Percentiles rank a stretch among this genome's conserved stretches.
Conservation (phyloP, 2,797 vertebrate genomes). For the Bucorvus abyssinicus region DNA sequence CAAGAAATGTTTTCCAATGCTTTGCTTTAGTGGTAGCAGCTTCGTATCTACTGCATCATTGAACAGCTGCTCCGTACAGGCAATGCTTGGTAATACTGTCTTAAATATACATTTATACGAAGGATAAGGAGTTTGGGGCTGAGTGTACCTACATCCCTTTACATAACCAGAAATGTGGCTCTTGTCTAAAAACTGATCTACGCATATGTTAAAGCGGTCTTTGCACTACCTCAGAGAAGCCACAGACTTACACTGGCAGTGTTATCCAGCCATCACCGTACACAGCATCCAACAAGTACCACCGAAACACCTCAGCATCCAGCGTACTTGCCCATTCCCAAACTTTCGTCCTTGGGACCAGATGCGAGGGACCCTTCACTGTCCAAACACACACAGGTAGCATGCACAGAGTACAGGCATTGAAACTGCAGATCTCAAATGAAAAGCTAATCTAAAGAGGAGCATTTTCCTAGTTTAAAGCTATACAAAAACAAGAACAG, state of each 20-base stretch:
- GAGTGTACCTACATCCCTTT: not conserved
- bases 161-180: not conserved
- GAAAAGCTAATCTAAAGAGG: not conserved
- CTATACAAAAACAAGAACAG: not conserved
- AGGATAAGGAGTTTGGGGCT: not conserved
- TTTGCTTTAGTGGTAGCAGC: not conserved
- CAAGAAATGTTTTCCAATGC: not conserved
- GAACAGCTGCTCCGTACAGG: not conserved
- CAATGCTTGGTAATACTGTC: not conserved
- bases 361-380: fast-evolving
- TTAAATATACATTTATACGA: not conserved
- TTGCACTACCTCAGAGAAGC: not conserved
- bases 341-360: not conserved
- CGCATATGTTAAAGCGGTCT: fast-evolving
- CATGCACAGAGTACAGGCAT: fast-evolving
- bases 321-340: fast-evolving
- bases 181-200: not conserved
- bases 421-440: not conserved
- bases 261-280: not conserved
- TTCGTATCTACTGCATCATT: not conserved
- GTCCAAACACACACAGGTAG: not conserved
- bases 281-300: fast-evolving
- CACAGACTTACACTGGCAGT: not conserved
- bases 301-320: fast-evolving
- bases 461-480: not conserved